Base-by-base conservation (phyloP, 2,888 invertebrate species). In the Leptinotarsa tumamoca region DNA sequence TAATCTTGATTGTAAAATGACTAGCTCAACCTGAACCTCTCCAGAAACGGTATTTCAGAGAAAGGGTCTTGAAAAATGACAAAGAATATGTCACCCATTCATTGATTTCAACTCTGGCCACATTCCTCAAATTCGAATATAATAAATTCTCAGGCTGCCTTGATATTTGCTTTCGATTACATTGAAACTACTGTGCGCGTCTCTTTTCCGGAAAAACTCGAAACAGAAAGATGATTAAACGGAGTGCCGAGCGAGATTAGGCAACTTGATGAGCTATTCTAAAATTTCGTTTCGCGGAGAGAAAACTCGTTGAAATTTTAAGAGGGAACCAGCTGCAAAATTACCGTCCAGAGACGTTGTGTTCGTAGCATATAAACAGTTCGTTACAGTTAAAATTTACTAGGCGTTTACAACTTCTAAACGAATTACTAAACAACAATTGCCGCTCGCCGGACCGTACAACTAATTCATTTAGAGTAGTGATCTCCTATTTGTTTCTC, bases 341-440 rank as follows among this genome's bases (percentile, higher is more conserved):
- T 4, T 13, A 52, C 52, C 52, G 52, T 4, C 43, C 13, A 54
- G 18, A 54, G 54, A 18, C 18, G 5, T 58, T 58, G 58, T 15
- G 58, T 27, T 33, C 43, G n/a, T 33, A 17, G 63, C 0, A 27
- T 4, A 15, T 27, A 63, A 63, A 33, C 15, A 63, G 33, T 63
- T 63, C 7, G 63, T 33, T 33, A 33, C 63, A 33, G 63, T 63
- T 63, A 33, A 63, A 63, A 63, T 63, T 17, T 63, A 63, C 33
- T 63, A 63, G 63, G 27, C 33, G 15, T 63, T 33, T 63, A 63
- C 63, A 63, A 63, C 63, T 63, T 33, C 63, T 33, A 7, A 17
- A 63, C 63, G 33, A 63, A 63, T 33, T 63, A 17, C 27, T 33
- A 63, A 33, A 33, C 33, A 33, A 63, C 33, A 63, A 63, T 63